Evolutionary conservation across 2,888 invertebrate genomes (phyloP).

Genomic region (Synergus laeviventris): DNA sequence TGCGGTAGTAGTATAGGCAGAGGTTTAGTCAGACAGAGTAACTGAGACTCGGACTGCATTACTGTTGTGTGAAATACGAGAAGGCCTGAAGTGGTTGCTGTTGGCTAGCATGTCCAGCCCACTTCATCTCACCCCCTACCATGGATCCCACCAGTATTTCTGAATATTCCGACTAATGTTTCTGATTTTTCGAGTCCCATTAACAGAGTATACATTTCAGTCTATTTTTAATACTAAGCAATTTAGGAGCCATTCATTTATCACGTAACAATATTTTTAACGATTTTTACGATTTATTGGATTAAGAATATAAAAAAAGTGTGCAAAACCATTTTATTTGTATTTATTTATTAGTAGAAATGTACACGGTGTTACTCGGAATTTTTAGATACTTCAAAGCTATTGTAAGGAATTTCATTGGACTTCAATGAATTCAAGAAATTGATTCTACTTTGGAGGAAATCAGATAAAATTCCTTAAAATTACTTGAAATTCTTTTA

Average conservation of each 20-base stretch:
- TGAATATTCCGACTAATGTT: not conserved
- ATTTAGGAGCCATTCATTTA: not conserved
- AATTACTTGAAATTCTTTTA: too few relatives aligned
- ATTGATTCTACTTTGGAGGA: too few relatives aligned
- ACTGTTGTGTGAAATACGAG: not conserved
- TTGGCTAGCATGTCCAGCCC: not conserved
- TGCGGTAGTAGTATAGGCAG: constrained; percentile 69
- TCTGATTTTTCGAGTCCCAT: not conserved
- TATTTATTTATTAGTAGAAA: too few relatives aligned
- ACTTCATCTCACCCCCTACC: not conserved
- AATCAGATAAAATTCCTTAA: too few relatives aligned
- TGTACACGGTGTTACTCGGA: too few relatives aligned
- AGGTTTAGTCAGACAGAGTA: constrained; percentile 53
- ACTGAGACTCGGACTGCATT: not conserved
- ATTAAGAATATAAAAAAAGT: too few relatives aligned
- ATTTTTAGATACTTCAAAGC: too few relatives aligned
- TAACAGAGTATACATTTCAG: not conserved
- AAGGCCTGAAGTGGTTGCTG: not conserved
- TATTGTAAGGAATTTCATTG: too few relatives aligned
- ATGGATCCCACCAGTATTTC: not conserved
- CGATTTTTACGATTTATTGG: too few relatives aligned
- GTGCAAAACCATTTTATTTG: too few relatives aligned
- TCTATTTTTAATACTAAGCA: not conserved
- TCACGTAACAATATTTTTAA: too few relatives aligned
- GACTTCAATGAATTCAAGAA: too few relatives aligned